Evolutionary conservation across 2,797 vertebrate genomes (phyloP), one percentile per base, ranked within the genome.

Genomic region (Chelonia mydas): DNA sequence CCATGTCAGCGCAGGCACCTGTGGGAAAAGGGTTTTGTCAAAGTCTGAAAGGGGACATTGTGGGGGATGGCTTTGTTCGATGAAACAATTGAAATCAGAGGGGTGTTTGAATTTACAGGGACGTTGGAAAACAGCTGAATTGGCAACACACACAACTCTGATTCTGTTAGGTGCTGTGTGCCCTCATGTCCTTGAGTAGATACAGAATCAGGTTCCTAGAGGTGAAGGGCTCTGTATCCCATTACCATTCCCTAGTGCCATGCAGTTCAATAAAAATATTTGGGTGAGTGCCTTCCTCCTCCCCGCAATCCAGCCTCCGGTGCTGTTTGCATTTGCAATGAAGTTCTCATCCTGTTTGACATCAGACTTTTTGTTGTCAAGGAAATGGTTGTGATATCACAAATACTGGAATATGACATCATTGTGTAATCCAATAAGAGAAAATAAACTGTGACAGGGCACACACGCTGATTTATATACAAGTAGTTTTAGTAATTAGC

Each of bases 401-500:
- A 94, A 83, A 94, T 79, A 84, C 47, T 3, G 83, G 76, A 90
- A 81, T 94, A 88, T 94, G 80, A 92, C 93, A 96, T 94, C 50
- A 90, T 59, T 86, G 84, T 83, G 53, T 85, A 90, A 94, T 80
- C 53, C 54, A 90, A 83, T 0, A 28, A 94, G 92, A 85, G 84
- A 85, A 95, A 86, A 87, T 94, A 86, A 53, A n/a, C 83, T 53
- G 61, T 96, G 90, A 87, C 53, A 11, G 93, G 94, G 92, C 3
- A 2, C 19, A 49, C 93, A 76, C 84, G 88, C 93, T 45, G 3
- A 55, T 92, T 88, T 89, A 92, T 86, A 92, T 92, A 61, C 3
- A 61, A 90, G 86, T 87, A 61, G 92, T 89, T 87, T 83, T 89
- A 80, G 95, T 91, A 92, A 97, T 97, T 96, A 96, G 95, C 88